Evolutionary conservation across 2,113 vertebrate species (phyloP), one percentile per base, ranked within the genome.

Genomic region (Apteryx mantelli): DNA sequence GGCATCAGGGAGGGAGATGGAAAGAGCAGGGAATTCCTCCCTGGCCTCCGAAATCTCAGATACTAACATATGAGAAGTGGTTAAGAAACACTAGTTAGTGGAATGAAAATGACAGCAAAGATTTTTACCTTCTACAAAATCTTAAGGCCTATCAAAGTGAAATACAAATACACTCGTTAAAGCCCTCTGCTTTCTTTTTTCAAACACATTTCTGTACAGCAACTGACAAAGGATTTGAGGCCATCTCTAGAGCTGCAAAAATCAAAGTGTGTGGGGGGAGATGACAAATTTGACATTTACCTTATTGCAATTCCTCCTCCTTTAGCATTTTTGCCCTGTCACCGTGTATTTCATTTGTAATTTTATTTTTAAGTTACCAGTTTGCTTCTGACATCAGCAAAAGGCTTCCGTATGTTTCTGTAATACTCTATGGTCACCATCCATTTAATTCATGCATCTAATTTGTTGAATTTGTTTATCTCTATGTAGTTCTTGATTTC

Each of bases 391-490:
- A 73, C 85, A 18, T 10, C 64, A 69, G 40, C 64, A 85, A 81
- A 70, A 26, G 53, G 40, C 14, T 70, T 30, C 42, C 32, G 42
- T 1, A 9, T 5, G 22, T 52, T 69, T 18, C 73, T 22, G 3
- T 8, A 42, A 11, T 38, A 42, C 32, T 78, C 40, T 68, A 32
- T 68, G 18, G 65, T 70, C 34, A 24, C 28, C 70, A 30, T n/a
- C 80, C 40, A 12, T 5, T 26, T 17, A 40, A 58, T 76, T 0
- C 0, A 2, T 13, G 4, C n/a, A 7, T 70, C 42, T 60, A 36
- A 70, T 32, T 20, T 4, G 5, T 32, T 87, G 8, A 7, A 52
- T 53, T 74, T 83, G 55, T 30, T n/a, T 4, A 40, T 79, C 58
- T 65, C n/a, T 30, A 17, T 36, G 3, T 20, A 61, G n/a, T 11